Base-by-base conservation (phyloP, 2,113 vertebrate genomes). In the Chaetodon auriga region DNA sequence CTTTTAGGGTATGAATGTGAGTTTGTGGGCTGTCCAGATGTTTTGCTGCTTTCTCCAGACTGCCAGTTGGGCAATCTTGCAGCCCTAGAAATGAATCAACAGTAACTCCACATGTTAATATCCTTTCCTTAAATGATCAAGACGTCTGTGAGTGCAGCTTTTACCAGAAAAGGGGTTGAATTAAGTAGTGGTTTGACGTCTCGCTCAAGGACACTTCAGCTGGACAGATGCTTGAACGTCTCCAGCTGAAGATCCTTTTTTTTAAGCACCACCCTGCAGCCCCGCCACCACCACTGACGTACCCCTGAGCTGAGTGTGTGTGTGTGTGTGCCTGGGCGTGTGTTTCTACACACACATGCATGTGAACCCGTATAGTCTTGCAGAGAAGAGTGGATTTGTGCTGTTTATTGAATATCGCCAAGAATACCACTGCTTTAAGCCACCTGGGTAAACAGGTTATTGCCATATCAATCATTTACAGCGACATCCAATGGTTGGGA, bases 401-500 rank as follows among this genome's bases (percentile, higher is more conserved):
- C 87, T 74, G 81, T 83, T 91, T 91, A 87, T 92, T 91, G 82
- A 69, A 90, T 93, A 91, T 85, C 76, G 80, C 78, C 10, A 18
- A 75, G 77, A 84, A 82, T 71, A 90, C 76, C 88, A 79, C 18
- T 85, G 77, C 85, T 88, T 93, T 84, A 80, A 90, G 82, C 88
- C 92, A 93, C 89, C 85, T 89, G 88, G 89, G 89, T 83, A 92
- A 94, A 91, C 91, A 90, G 89, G 91, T 92, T 94, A 94, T 92
- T 93, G 91, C 93, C 83, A 90, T 92, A 94, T 94, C 93, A 94
- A 92, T 94, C 93, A 92, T 92, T 88, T 87, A 90, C 66, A 86
- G 60, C 71, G 78, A 89, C 89, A 89, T 68, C 83, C 78, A 82
- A 70, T 78, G 69, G 87, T 86, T 9, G 75, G 75, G 83, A 90